phyloP scores from a whole-genome alignment of 64 coral and sea anemone species.

The Astreopora myriophthalma region DNA sequence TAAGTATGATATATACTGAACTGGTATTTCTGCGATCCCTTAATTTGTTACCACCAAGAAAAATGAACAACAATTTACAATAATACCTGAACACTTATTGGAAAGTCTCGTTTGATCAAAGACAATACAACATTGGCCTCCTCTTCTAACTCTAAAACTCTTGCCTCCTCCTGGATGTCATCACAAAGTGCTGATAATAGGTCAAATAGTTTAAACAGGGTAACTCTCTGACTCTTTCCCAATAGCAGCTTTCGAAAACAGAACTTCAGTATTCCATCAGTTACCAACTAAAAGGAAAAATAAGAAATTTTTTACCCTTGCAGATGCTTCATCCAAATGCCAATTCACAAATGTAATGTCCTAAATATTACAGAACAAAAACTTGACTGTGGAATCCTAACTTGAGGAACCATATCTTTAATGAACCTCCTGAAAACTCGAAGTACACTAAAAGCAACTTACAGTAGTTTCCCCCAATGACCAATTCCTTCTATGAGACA shows the following conservation, averaged over 20 bases:
- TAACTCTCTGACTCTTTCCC: conserved; percentile 4
- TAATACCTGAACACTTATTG: conserved; percentile 51
- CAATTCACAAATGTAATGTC: neutral
- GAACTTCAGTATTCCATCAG: conserved; percentile 69
- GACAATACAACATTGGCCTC: conserved; percentile 38
- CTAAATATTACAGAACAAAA: neutral
- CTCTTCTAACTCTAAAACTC: neutral
- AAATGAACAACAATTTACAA: neutral
- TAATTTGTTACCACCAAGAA: neutral
- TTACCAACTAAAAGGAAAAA: too few species aligned
- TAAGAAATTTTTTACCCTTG: neutral
- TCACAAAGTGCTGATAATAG: conserved; percentile 26
- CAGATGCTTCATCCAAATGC: neutral
- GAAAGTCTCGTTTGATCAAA: conserved; percentile 46
- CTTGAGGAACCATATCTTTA: neutral
- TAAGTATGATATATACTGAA: neutral
- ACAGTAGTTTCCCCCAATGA: neutral
- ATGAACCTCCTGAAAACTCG: neutral
- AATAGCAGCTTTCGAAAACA: conserved; percentile 14
- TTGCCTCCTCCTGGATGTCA: conserved; percentile 11
- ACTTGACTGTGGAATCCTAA: neutral
- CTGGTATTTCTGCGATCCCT: neutral
- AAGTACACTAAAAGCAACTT: neutral
- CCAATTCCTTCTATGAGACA: neutral
- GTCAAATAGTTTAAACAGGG: conserved; percentile 50